Evolutionary conservation across 2,113 vertebrate species (phyloP).

Genomic region (Oryctolagus cuniculus): mOryCun1.1 NC_091432.1:139262501-139263000

Average conservation of each 20-base stretch:
- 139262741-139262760: not conserved
- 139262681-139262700: not conserved
- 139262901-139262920: not conserved
- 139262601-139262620: not conserved
- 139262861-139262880: not conserved
- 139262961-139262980: not conserved
- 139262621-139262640: not conserved
- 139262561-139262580: conserved; percentile 29
- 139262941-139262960: not conserved
- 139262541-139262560: not conserved
- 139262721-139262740: not conserved
- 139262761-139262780: not conserved
- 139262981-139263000: not conserved
- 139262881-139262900: not conserved
- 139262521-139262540: not conserved
- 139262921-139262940: not conserved
- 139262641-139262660: not conserved
- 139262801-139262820: not conserved
- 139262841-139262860: not conserved
- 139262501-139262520: not conserved
- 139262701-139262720: not conserved
- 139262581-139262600: not conserved
- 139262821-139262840: not conserved
- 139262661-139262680: conserved; percentile 20
- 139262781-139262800: not conserved